Percentiles rank a stretch among this genome's conserved stretches.
Conservation (phyloP, 2,888 invertebrate genomes). For the Apomyelois bistriatella region DNA sequence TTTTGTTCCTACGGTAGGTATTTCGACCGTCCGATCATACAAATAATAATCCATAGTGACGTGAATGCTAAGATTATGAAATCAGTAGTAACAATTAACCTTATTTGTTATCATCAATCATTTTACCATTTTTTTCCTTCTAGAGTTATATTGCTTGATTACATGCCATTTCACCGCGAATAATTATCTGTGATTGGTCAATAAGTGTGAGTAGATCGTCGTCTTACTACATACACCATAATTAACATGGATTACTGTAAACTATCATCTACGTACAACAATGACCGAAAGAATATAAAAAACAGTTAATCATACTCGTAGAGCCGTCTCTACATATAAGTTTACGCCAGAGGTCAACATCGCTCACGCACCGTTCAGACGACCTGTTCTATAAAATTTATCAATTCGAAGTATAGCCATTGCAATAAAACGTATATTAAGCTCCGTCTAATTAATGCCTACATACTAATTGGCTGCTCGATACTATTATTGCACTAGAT, state of each 20-base stretch:
- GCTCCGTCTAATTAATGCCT: constrained; percentile 38
- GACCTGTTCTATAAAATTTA: constrained; percentile 36
- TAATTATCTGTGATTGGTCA: not conserved
- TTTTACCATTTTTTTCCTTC: not conserved
- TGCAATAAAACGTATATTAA: constrained; percentile 50
- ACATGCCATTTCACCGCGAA: not conserved
- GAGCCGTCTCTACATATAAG: not conserved
- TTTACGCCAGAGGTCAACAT: not conserved
- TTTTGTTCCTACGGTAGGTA: too few species aligned
- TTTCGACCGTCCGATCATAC: not conserved
- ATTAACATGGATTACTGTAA: not conserved
- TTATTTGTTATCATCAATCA: not conserved
- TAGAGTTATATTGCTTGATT: not conserved
- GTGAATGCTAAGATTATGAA: not conserved
- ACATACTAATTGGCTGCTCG: constrained; percentile 37
- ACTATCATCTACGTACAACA: too few species aligned
- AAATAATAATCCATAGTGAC: not conserved
- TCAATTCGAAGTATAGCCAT: constrained; percentile 33
- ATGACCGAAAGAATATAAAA: too few species aligned
- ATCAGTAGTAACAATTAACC: not conserved
- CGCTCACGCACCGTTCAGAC: constrained; percentile 16
- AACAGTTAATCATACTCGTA: too few species aligned
- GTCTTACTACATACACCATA: not conserved
- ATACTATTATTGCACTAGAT: constrained; percentile 11
- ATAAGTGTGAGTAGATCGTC: not conserved